These are phyloP conservation scores for Ostrea denselamellosa DNA, from an alignment of 1,140 invertebrate species.

Conservation along the genomic window DNA sequence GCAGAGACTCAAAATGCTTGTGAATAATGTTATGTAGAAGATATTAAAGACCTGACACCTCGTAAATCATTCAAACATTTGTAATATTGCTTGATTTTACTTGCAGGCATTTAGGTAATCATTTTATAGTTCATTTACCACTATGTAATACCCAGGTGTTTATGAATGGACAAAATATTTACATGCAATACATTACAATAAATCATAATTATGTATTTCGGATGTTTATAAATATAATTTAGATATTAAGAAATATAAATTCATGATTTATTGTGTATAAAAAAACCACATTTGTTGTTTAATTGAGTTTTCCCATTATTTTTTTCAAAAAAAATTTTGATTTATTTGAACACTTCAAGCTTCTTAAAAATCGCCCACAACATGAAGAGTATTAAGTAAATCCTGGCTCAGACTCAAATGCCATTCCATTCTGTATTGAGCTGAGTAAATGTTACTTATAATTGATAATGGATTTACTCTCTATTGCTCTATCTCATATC, in stretches of 20 bases:
- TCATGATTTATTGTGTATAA: no score
- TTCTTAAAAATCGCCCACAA: neutral
- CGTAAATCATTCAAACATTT: neutral
- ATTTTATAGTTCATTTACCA: neutral
- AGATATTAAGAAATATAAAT: neutral
- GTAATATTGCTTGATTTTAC: neutral
- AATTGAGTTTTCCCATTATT: neutral
- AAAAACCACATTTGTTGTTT: neutral
- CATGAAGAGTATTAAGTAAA: neutral
- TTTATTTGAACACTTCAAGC: constrained; percentile 6
- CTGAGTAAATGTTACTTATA: neutral
- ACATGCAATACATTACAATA: neutral
- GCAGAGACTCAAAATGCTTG: neutral
- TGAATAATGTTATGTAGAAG: neutral
- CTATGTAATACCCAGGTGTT: neutral
- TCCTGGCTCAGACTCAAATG: neutral
- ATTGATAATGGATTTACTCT: neutral
- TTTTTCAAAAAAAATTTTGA: neutral
- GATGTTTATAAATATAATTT: neutral
- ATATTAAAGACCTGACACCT: neutral
- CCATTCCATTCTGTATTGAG: neutral
- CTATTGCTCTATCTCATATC: neutral
- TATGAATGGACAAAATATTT: neutral
- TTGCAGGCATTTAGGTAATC: neutral
- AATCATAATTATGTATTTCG: neutral